Evolutionary conservation across 2,113 vertebrate species (phyloP), one percentile per base, ranked within the genome.

Genomic region (Hyperoodon ampullatus): DNA sequence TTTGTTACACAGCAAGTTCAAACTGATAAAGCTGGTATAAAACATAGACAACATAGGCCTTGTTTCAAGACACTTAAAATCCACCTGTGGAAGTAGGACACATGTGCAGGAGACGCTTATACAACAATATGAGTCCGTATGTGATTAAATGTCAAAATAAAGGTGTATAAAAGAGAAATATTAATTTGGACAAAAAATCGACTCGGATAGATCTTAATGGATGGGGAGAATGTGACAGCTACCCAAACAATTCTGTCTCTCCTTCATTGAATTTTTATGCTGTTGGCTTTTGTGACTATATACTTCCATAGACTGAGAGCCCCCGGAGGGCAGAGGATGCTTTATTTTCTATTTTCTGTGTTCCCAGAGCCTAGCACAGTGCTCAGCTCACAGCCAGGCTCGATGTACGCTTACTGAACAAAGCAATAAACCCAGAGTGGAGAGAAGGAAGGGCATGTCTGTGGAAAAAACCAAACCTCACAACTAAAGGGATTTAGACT

Each of bases 61-160:
- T 61, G 7, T 84, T 84, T 95, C n/a, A 88, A 84, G 47, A 24
- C 39, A 93, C 24, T 77, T 75, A 82, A 81, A 88, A 85, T 70
- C 60, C 7, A 94, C 39, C 15, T 14, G 65, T 33, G 28, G 66
- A 85, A 87, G 55, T 30, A 83, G 84, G 87, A 28, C 33, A 55
- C 2, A 33, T 7, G 23, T n/a, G 10, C 2, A 44, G 23, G 47
- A 81, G n/a, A 72, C 3, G 44, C 44, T 88, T 44, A 61, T 66
- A 55, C 61, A 66, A 61, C 44, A 19, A 50, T 15, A 18, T 16
- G 75, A 86, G 21, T 28, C 6, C 78, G 28, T n/a, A 24, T n/a
- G 19, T 91, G 63, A 72, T 33, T 82, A 93, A 77, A 82, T 61
- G 60, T 82, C 61, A 90, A 93, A 92, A 92, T 44, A 72, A 82